Conservation (phyloP, 1,140 invertebrate genomes). For the Helicoverpa armigera region DNA sequence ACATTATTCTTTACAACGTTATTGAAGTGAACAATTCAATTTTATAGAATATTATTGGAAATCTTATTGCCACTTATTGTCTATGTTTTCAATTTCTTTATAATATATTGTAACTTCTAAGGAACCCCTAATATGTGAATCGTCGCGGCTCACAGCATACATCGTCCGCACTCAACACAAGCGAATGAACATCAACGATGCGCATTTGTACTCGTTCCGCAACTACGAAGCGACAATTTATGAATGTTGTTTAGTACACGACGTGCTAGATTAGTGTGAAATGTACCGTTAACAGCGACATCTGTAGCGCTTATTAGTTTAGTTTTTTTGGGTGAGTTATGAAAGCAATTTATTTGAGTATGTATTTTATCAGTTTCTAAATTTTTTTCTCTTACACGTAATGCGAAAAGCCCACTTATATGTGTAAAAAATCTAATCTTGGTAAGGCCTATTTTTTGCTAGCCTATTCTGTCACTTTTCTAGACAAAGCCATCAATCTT, state of each 20-base stretch:
- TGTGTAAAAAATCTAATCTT: too few relatives aligned
- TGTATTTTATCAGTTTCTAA: neutral
- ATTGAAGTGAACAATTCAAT: too few relatives aligned
- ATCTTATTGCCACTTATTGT: neutral
- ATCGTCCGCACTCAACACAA: slow-evolving; percentile 35
- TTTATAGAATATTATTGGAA: neutral
- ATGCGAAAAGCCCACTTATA: too few relatives aligned
- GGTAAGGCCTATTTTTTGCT: too few relatives aligned
- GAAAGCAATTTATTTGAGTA: slow-evolving; percentile 26
- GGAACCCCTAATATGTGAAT: neutral
- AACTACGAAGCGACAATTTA: slow-evolving; percentile 30
- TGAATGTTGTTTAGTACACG: slow-evolving; percentile 33
- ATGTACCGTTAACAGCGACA: slow-evolving; percentile 29
- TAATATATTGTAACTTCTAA: too few relatives aligned
- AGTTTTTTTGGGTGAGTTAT: slow-evolving; percentile 36
- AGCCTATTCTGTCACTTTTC: too few relatives aligned
- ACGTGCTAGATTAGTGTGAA: slow-evolving; percentile 34
- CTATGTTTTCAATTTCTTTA: too few relatives aligned
- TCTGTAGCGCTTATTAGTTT: slow-evolving; percentile 42
- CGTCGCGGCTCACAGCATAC: slow-evolving; percentile 14
- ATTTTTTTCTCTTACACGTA: too few relatives aligned
- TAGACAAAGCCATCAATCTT: too few relatives aligned
- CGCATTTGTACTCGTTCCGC: slow-evolving; percentile 15
- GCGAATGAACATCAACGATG: slow-evolving; percentile 40
- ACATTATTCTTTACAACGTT: too few relatives aligned